These are phyloP conservation scores for Sitobion miscanthi DNA, from an alignment of 1,140 invertebrate genomes.

Conservation along the genomic window DNA sequence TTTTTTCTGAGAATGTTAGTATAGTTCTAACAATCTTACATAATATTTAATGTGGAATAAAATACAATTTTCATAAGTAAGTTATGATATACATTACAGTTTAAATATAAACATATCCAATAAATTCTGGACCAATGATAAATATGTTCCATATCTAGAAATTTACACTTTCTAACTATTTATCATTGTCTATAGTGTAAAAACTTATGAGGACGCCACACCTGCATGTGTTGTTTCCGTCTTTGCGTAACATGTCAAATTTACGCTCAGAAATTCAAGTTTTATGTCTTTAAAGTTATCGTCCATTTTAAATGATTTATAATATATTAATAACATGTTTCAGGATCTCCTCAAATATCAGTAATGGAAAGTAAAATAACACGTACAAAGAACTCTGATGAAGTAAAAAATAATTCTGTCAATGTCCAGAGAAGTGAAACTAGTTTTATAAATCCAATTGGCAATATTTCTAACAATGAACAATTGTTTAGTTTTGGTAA, in stretches of 20 bases:
- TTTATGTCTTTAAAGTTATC: neutral
- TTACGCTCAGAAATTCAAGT: too few relatives aligned
- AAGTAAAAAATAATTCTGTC: conserved; percentile 42
- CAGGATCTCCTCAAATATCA: conserved; percentile 42
- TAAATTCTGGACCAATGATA: neutral
- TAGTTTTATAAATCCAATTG: neutral
- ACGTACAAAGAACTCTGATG: neutral
- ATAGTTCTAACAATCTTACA: neutral
- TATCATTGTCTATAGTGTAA: neutral
- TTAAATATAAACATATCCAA: too few relatives aligned
- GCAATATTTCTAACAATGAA: neutral
- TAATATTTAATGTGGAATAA: neutral
- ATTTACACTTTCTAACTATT: neutral
- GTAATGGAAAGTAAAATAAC: conserved; percentile 10
- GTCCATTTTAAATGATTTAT: neutral
- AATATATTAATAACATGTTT: neutral
- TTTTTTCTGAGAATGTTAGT: neutral
- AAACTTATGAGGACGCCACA: neutral
- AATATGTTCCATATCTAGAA: neutral
- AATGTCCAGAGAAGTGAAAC: neutral
- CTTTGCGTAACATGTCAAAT: too few relatives aligned
- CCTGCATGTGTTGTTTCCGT: too few relatives aligned
- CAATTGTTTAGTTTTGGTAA: conserved; percentile 22
- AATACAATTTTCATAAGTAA: neutral
- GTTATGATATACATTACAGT: too few relatives aligned